phyloP scores from a whole-genome alignment of 2,888 invertebrate species.

The Oscheius sp. region DNA sequence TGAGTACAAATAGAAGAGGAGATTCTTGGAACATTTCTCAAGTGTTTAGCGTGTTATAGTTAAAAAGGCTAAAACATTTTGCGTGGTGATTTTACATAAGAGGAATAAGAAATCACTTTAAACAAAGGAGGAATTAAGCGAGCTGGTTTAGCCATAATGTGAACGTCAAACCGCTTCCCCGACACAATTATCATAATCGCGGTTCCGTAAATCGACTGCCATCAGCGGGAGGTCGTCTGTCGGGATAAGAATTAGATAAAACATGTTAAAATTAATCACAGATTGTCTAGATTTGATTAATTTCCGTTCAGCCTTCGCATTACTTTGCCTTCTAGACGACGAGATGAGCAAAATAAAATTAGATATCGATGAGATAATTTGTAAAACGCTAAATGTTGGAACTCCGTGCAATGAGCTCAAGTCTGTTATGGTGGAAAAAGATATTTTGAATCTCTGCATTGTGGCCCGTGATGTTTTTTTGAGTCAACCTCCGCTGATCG shows the following conservation, averaged over 20 bases:
- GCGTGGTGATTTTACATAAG: not conserved
- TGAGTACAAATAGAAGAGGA: not conserved
- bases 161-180: not conserved
- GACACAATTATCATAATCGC: conserved; percentile 10
- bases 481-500: conserved; percentile 45
- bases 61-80: too few relatives aligned
- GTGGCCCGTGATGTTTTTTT: conserved; percentile 47
- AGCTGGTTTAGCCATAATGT: too few relatives aligned
- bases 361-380: conserved; percentile 49
- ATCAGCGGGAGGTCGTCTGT: not conserved
- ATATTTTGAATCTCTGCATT: conserved; percentile 49
- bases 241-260: not conserved
- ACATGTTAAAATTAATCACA: not conserved
- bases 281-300: not conserved
- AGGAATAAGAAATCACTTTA: not conserved
- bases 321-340: too few relatives aligned
- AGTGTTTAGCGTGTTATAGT: too few relatives aligned
- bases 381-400: conserved; percentile 50
- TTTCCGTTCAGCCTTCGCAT: too few relatives aligned
- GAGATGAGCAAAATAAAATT: too few relatives aligned
- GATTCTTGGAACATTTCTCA: too few relatives aligned
- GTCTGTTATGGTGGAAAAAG: conserved; percentile 44
- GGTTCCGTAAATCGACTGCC: not conserved
- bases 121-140: too few relatives aligned
- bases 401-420: conserved; percentile 39